Evolutionary conservation across 2,888 invertebrate genomes (phyloP).

Genomic region (Craniophora ligustri): DNA sequence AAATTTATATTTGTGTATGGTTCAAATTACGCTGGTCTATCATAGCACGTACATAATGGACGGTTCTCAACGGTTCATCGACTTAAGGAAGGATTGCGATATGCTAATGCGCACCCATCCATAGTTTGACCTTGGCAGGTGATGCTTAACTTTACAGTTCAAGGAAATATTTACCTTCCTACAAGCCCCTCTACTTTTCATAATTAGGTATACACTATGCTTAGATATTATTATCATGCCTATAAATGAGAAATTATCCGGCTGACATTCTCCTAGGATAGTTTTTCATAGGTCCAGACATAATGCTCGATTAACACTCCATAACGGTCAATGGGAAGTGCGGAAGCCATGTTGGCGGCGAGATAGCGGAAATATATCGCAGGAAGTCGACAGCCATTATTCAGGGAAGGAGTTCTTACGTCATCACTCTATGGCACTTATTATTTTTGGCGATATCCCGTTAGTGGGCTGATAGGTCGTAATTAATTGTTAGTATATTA

Average conservation of each 20-base stretch:
- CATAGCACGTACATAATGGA: no score
- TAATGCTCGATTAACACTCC: conserved; percentile 87
- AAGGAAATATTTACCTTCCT: no score
- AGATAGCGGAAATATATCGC: conserved; percentile 88
- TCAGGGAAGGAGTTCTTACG: conserved; percentile 83
- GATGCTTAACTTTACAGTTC: no score
- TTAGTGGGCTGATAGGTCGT: conserved; percentile 39
- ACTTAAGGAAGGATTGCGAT: no score
- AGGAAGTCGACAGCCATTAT: conserved; percentile 85
- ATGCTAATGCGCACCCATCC: no score
- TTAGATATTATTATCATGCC: conserved; percentile 35
- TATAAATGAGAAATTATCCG: conserved; percentile 68
- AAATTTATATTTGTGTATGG: no score
- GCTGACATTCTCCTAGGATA: conserved; percentile 65
- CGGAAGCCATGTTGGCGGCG: conserved; percentile 81
- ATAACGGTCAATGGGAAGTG: conserved; percentile 86
- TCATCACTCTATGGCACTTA: conserved; percentile 82
- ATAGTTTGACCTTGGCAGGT: no score
- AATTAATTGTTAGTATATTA: conserved; percentile 48
- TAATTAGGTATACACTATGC: no score
- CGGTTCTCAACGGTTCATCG: no score
- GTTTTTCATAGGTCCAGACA: conserved; percentile 83
- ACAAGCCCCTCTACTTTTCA: no score
- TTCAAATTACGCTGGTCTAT: no score
- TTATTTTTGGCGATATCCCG: conserved; percentile 68